Base-by-base conservation (phyloP, 2,113 vertebrate genomes). In the Tapirus terrestris region DNA sequence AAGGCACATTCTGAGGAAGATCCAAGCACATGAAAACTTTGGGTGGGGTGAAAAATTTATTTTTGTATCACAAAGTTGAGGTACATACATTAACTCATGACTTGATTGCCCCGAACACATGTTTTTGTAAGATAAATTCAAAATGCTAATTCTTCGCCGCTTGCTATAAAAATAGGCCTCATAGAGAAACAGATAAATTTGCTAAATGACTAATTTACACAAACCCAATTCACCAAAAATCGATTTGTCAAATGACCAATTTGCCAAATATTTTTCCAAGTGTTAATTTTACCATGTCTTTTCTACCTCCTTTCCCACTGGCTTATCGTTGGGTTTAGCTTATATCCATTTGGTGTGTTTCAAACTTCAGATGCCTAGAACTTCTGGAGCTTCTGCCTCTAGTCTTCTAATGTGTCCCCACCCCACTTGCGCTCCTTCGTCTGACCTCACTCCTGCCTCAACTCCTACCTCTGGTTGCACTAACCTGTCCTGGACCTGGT, bases 101-200 rank as follows among this genome's bases (percentile, higher is more conserved):
- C 70, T n/a, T 85, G 33, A 83, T 89, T 67, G 36, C 20, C 75
- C n/a, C 76, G 45, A 53, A 61, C 3, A 81, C 48, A 1, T 33
- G 43, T 65, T 81, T 86, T 95, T 58, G 48, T 17, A 68, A 92
- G 58, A 61, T 65, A 85, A 89, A 73, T 65, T n/a, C 11, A 90
- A 89, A 88, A 51, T 84, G 11, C 87, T 94, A 65, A 68, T 68
- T 89, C 45, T 92, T 73, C 18, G n/a, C 45, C 76, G 12, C 36
- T 70, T 82, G n/a, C 33, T 60, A 45, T 48, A 88, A 94, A 94
- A 94, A 82, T 29, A 39, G 80, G 2, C 20, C 27, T 85, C 39
- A 56, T 5, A 45, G 77, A 73, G 31, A 92, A 84, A 39, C 5
- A 63, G 58, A 11, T 5, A 21, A 84, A 76, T 88, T 63, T 89